A percentile compares a stretch with the other conserved stretches of the same genome.
These are phyloP conservation scores for Hippocampus zosterae DNA, from an alignment of 2,113 vertebrate genomes.

Conservation along the genomic window DNA sequence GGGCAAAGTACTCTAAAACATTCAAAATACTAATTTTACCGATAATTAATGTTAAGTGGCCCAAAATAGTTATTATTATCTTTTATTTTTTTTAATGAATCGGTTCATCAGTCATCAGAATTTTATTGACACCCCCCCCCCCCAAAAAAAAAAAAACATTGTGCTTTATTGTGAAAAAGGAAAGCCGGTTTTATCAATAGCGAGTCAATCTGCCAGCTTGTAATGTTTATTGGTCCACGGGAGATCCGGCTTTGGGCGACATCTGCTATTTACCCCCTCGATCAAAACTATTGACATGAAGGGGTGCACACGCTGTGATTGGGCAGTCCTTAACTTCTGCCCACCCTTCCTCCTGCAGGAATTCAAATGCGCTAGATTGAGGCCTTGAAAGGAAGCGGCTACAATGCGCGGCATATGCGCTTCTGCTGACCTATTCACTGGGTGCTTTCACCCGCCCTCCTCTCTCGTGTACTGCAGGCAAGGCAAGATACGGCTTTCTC, in stretches of 20 bases:
- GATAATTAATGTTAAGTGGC: too few species aligned
- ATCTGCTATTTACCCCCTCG: constrained; percentile 59
- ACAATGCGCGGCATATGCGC: constrained; percentile 39
- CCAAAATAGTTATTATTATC: too few species aligned
- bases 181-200: constrained; percentile 36
- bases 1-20: too few species aligned
- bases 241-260: constrained; percentile 49
- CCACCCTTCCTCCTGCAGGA: constrained; percentile 36
- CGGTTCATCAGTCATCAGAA: too few species aligned
- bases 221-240: constrained; percentile 54
- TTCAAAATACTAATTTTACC: too few species aligned
- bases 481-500: constrained; percentile 43
- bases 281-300: constrained; percentile 49
- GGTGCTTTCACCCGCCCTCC: constrained; percentile 32
- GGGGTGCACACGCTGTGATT: constrained; percentile 46
- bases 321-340: constrained; percentile 18
- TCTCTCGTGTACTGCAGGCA: constrained; percentile 42
- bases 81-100: too few species aligned
- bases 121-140: too few species aligned
- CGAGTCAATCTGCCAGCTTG: constrained; percentile 40
- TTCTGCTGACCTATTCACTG: constrained; percentile 53
- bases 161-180: too few species aligned
- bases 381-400: constrained; percentile 55
- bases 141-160: too few species aligned
- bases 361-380: constrained; percentile 51